These are phyloP conservation scores for Drosophila santomea DNA, from an alignment of 1,140 invertebrate species.

Conservation along the genomic window DNA sequence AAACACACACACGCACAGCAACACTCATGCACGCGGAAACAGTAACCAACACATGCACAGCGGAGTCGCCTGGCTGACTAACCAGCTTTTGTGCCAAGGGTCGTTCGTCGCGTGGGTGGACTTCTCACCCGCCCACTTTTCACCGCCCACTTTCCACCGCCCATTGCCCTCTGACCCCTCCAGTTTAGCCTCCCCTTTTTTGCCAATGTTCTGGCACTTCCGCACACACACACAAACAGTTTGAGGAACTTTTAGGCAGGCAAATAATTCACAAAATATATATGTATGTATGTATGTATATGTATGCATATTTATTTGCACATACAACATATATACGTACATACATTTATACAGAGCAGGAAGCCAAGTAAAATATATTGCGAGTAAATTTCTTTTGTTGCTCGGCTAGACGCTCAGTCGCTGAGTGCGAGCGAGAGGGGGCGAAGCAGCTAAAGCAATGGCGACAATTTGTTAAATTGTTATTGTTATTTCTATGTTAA, in stretches of 20 bases:
- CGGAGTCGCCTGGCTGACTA: constrained; percentile 66
- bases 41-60: constrained; percentile 40
- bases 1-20: not conserved
- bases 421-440: constrained; percentile 5
- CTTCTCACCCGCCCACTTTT: constrained; percentile 21
- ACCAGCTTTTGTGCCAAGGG: constrained; percentile 80
- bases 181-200: not conserved
- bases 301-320: constrained; percentile 3
- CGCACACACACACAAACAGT: constrained; percentile 27
- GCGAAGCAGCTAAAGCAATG: constrained; percentile 33
- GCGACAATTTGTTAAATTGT: constrained; percentile 83
- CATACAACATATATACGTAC: not conserved
- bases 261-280: constrained; percentile 68
- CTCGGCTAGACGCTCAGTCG: constrained; percentile 68
- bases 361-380: constrained; percentile 79
- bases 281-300: constrained; percentile 2
- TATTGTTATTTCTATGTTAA: constrained; percentile 84
- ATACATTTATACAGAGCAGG: constrained; percentile 54
- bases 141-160: not conserved
- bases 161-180: not conserved
- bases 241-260: constrained; percentile 55
- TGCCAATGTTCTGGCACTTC: constrained; percentile 64
- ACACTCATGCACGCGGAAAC: constrained; percentile 5
- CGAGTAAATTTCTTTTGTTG: constrained; percentile 77
- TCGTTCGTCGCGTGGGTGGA: constrained; percentile 71